Evolutionary conservation across 2,113 vertebrate species (phyloP).

Genomic region (Cariama cristata): DNA sequence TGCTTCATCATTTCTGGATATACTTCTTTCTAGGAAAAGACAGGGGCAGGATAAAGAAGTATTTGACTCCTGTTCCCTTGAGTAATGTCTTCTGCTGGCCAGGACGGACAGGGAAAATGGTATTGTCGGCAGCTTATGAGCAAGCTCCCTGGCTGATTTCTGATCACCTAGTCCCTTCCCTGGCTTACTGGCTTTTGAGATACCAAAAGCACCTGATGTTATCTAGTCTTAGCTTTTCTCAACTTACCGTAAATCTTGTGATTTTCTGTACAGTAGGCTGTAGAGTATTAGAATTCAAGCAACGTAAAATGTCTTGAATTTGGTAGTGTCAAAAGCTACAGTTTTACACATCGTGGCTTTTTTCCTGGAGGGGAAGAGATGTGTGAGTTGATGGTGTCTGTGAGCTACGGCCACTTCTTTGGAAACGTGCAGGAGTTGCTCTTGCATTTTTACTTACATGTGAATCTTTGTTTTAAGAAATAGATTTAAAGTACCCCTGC

Average conservation of each 20-base stretch:
- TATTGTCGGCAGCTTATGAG: background rate
- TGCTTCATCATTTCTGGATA: background rate
- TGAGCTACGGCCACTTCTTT: background rate
- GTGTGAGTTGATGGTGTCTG: background rate
- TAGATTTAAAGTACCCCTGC: background rate
- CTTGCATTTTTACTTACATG: background rate
- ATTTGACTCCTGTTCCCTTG: background rate
- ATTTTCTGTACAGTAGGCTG: background rate
- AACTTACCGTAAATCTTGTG: background rate
- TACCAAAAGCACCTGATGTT: background rate
- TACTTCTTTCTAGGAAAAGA: background rate
- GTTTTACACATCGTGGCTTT: background rate
- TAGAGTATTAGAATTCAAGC: background rate
- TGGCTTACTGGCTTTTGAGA: background rate
- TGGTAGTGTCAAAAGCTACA: background rate
- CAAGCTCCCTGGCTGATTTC: background rate
- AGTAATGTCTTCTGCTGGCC: background rate
- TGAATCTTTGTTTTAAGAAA: background rate
- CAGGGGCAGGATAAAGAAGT: background rate
- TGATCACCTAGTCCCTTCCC: background rate
- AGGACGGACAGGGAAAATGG: background rate
- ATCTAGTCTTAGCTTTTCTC: background rate
- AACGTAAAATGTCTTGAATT: background rate
- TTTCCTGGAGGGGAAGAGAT: fast-evolving
- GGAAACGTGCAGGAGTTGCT: background rate